Evolutionary conservation across 2,113 vertebrate genomes (phyloP), one percentile per base, ranked within the genome.

Genomic region (Leucoraja erinaceus): DNA sequence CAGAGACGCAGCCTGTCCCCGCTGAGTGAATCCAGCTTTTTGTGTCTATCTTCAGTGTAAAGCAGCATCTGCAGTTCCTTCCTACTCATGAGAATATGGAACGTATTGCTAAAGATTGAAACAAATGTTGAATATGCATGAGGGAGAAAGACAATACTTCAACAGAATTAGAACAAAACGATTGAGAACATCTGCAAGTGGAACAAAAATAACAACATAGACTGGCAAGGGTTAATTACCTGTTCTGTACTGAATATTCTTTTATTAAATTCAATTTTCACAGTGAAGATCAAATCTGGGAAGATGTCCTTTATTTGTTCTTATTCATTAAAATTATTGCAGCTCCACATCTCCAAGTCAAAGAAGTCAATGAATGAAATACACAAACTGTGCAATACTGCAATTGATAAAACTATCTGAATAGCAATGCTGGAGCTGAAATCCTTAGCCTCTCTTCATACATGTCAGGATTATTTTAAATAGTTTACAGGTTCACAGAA

Each of bases 251-350:
- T 63, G 61, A 63, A 63, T 28, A 59, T 86, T 86, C 10, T 16
- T n/a, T 86, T 5, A 86, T 61, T 10, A 12, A n/a, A 86, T 86
- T 61, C 83, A 59, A 86, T n/a, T 31, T 88, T 88, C 28, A 90
- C 86, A 68, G 8, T 68, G 63, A 56, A 68, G 14, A 28, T 90
- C 61, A 90, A 68, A 66, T 33, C 28, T 3, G n/a, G 14, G 22
- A 66, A 90, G 28, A 33, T 12, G 20, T 68, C 20, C 38, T n/a
- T 7, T 68, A 11, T 68, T n/a, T 20, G 5, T 90, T 31, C 61
- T 66, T 90, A 33, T 16, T 90, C 54, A 59, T 31, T 90, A 33
- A 90, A 63, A 81, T 38, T 54, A 5, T n/a, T 14, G n/a, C 33
- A 31, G n/a, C 16, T 14, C 84, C 59, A 88, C 25, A 88, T 47